Evolutionary conservation across 2,797 vertebrate species (phyloP), one percentile per base, ranked within the genome.

Genomic region (Distichodus sexfasciatus): DNA sequence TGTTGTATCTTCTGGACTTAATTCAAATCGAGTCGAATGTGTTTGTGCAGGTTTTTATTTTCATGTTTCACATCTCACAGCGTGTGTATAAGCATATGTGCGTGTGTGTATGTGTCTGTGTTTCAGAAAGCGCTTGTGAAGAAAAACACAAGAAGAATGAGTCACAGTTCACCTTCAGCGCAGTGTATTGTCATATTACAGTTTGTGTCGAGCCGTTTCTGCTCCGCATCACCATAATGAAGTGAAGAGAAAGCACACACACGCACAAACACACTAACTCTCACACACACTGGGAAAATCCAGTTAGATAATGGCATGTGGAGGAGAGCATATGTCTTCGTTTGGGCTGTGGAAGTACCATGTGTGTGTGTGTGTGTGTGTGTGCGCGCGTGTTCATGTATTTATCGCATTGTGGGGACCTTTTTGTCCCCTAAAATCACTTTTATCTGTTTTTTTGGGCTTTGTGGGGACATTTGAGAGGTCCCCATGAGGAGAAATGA

Each of bases 201-300:
- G 11, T 40, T 43, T 62, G 62, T 24, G 21, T 55, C 40, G 36
- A 28, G 47, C 55, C 38, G 43, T 63, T 58, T 14, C 54, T 54
- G 38, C 46, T 44, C 33, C 28, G 28, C 58, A 70, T 70, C 62
- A 62, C 41, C 68, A 70, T 70, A 70, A 70, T 70, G 68, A 70
- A 62, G 62, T 62, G 38, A 26, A 19, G 38, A 71, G 35, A 58
- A 35, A 46, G 50, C 54, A 55, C 47, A 69, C 67, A 19, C 58
- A 51, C 67, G 35, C 67, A n/a, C n/a, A n/a, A n/a, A n/a, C n/a
- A n/a, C n/a, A n/a, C n/a, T n/a, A n/a, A n/a, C n/a, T n/a, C n/a
- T n/a, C n/a, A n/a, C 67, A 19, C 58, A 51, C 67, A 41, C 67
- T 53, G 17, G 58, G 50, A 48, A 71, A 71, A 71, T 63, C 24